Conservation (phyloP, 2,113 vertebrate genomes). For the Steatornis caripensis region DNA sequence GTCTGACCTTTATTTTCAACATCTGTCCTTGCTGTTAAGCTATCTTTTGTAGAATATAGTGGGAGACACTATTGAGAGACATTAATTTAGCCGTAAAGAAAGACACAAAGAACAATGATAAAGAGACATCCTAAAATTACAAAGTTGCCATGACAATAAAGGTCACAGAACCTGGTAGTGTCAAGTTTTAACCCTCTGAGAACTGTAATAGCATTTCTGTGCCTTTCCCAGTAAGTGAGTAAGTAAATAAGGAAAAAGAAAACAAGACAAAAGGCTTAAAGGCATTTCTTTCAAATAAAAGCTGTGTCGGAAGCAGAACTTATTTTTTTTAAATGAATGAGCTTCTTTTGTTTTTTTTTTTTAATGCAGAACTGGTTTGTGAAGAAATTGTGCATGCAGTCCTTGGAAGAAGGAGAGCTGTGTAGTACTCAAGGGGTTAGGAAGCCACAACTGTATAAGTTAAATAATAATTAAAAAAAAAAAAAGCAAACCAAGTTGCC, state of each 20-base stretch:
- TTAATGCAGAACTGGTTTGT: conserved; percentile 68
- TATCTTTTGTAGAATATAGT: conserved; percentile 85
- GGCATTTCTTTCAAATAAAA: conserved; percentile 74
- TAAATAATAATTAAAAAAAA: conserved; percentile 22
- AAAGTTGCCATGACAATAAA: conserved; percentile 91
- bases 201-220: conserved; percentile 89
- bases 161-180: conserved; percentile 77
- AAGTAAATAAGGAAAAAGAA: conserved; percentile 20
- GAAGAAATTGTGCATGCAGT: conserved; percentile 72
- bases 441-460: conserved; percentile 55
- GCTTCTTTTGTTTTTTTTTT: conserved; percentile 53
- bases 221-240: conserved; percentile 81
- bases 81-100: conserved; percentile 79
- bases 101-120: conserved; percentile 83
- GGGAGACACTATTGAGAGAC: conserved; percentile 79
- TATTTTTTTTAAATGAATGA: conserved; percentile 58
- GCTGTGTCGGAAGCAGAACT: conserved; percentile 73
- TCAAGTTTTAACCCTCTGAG: conserved; percentile 84
- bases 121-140: conserved; percentile 88
- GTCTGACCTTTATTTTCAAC: conserved; percentile 89
- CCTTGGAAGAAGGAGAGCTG: conserved; percentile 67
- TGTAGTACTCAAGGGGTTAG: conserved; percentile 68
- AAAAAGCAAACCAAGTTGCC: conserved; percentile 57
- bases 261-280: conserved; percentile 62
- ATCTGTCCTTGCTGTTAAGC: conserved; percentile 82